A percentile compares a stretch with the other conserved stretches of the same genome.
Conservation (phyloP, 2,888 invertebrate species). For the Gandaritis pyraliata region DNA sequence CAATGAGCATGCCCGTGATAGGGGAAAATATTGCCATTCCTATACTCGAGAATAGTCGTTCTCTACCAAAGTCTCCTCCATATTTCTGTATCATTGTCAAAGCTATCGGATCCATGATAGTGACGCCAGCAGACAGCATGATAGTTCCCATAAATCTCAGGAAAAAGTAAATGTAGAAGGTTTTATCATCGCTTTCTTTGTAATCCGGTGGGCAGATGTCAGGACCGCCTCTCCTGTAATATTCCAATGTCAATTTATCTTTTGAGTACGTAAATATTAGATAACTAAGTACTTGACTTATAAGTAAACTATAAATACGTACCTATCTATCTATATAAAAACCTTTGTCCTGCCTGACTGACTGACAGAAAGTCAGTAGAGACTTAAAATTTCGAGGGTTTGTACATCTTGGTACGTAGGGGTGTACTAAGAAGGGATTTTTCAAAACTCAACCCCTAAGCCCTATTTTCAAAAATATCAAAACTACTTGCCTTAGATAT, state of each 20-base stretch:
- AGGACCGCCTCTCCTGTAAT: conserved; percentile 87
- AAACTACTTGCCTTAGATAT: no score
- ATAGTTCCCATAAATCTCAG: conserved; percentile 92
- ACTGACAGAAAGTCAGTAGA: no score
- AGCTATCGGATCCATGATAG: conserved; percentile 95
- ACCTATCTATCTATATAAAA: no score
- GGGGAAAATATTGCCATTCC: conserved; percentile 94
- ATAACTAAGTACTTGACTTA: conserved; percentile 55
- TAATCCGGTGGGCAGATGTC: conserved; percentile 92
- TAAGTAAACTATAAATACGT: conserved; percentile 52
- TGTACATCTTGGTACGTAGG: no score
- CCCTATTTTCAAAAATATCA: no score
- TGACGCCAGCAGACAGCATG: conserved; percentile 93
- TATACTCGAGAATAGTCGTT: conserved; percentile 91
- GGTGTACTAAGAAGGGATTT: no score
- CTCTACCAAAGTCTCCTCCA: conserved; percentile 92
- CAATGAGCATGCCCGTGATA: conserved; percentile 91
- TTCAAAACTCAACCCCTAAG: no score
- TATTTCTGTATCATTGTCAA: conserved; percentile 93
- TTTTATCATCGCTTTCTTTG: conserved; percentile 89
- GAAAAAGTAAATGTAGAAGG: conserved; percentile 93
- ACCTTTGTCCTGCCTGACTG: no score
- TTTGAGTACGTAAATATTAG: conserved; percentile 51
- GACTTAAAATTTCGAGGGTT: no score
- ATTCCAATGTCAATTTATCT: conserved; percentile 63